These are phyloP conservation scores for Notolepis coatsorum DNA, from an alignment of 2,797 vertebrate species.

Conservation along the genomic window DNA sequence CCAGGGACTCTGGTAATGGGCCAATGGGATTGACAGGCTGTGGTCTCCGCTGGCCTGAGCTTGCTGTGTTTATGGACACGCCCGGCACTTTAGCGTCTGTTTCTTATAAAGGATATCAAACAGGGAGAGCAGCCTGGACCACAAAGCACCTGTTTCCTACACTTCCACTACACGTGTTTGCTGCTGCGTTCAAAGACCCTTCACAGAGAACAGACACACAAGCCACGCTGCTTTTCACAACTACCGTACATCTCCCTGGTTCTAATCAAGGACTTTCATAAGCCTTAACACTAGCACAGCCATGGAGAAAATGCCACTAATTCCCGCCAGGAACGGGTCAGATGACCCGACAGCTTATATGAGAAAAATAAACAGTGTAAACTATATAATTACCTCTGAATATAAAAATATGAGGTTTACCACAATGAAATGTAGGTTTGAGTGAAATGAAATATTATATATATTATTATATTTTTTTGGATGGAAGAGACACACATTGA, in stretches of 20 bases:
- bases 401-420: too few relatives aligned
- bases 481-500: too few relatives aligned
- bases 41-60: slow-evolving; percentile 56
- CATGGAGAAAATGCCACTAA: too few relatives aligned
- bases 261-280: slow-evolving; percentile 16
- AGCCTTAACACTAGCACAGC: background rate
- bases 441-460: too few relatives aligned
- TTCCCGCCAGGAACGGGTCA: too few relatives aligned
- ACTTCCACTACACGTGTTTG: slow-evolving; percentile 77
- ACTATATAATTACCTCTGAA: too few relatives aligned
- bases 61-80: slow-evolving; percentile 74
- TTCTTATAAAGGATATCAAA: slow-evolving; percentile 85
- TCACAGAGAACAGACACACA: slow-evolving; percentile 59
- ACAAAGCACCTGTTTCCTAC: slow-evolving; percentile 84
- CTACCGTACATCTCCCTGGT: slow-evolving; percentile 24
- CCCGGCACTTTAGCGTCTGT: slow-evolving; percentile 74
- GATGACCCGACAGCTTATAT: too few relatives aligned
- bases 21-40: slow-evolving; percentile 50
- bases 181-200: slow-evolving; percentile 75
- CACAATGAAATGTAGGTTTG: too few relatives aligned
- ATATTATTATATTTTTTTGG: too few relatives aligned
- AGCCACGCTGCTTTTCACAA: slow-evolving; percentile 39
- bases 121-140: slow-evolving; percentile 69
- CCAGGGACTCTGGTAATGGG: too few relatives aligned
- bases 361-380: too few relatives aligned